These are phyloP conservation scores for Passer montanus DNA, from an alignment of 2,113 vertebrate genomes.

Conservation along the genomic window DNA sequence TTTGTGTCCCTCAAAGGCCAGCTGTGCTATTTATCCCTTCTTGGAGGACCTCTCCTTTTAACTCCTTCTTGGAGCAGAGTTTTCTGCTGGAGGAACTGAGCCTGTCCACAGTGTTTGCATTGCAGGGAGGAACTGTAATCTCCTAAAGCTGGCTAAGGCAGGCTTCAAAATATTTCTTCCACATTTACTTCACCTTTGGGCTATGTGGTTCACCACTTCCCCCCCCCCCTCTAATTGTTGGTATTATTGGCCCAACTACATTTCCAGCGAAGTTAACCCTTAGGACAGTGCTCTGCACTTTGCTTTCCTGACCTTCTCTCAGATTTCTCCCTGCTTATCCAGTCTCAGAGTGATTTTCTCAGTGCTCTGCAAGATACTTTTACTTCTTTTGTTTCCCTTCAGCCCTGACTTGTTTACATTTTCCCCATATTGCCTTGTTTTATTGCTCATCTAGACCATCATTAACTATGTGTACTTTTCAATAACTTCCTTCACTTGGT, in stretches of 20 bases:
- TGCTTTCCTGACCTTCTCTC: neutral
- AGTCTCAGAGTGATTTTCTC: neutral
- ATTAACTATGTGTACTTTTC: neutral
- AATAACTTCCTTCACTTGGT: constrained; percentile 49
- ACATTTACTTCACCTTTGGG: neutral
- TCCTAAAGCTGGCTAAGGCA: neutral
- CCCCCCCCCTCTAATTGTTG: accelerated
- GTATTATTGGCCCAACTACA: neutral
- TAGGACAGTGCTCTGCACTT: neutral
- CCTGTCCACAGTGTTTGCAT: neutral
- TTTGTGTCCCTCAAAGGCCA: neutral
- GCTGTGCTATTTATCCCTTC: neutral
- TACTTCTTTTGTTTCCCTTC: constrained; percentile 33
- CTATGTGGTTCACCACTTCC: neutral
- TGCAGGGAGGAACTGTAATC: neutral
- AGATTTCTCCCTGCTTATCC: neutral
- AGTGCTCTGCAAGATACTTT: neutral
- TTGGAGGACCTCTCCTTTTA: neutral
- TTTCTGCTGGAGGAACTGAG: neutral
- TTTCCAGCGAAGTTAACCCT: neutral
- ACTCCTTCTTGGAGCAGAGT: neutral
- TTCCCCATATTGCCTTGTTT: neutral
- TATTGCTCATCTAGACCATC: constrained; percentile 18
- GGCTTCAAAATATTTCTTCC: neutral
- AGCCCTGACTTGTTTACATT: constrained; percentile 35